These are phyloP conservation scores for Anaspis maculata DNA, from an alignment of 2,888 invertebrate genomes.

Conservation along the genomic window DNA sequence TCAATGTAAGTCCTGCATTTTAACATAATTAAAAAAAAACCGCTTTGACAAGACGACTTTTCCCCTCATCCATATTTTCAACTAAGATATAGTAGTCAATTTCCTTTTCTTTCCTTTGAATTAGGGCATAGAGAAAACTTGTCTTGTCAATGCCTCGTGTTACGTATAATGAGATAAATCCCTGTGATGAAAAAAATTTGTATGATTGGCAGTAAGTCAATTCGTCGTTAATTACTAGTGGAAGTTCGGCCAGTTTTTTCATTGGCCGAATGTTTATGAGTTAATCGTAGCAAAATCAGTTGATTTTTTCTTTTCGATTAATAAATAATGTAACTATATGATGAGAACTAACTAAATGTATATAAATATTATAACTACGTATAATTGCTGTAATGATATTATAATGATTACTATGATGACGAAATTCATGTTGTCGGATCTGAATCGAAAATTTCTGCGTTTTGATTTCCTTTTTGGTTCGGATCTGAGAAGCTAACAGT, in stretches of 20 bases:
- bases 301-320: slow-evolving; percentile 3
- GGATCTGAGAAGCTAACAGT: slow-evolving; percentile 18
- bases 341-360: slow-evolving; percentile 22
- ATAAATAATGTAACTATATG: too few relatives aligned
- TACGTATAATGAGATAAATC: slow-evolving; percentile 30
- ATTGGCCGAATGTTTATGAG: not conserved
- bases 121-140: too few relatives aligned
- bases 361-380: slow-evolving; percentile 20
- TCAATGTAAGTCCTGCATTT: too few relatives aligned
- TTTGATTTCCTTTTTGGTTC: too few relatives aligned
- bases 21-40: too few relatives aligned
- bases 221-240: slow-evolving; percentile 12
- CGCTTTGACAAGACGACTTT: too few relatives aligned
- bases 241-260: slow-evolving; percentile 3
- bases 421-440: slow-evolving; percentile 11
- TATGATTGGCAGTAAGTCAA: slow-evolving; percentile 19
- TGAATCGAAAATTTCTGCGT: slow-evolving; percentile 9
- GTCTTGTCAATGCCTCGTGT: too few relatives aligned
- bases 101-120: too few relatives aligned
- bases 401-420: not conserved
- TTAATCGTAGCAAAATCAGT: not conserved
- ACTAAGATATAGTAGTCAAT: too few relatives aligned
- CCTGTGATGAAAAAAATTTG: slow-evolving; percentile 32
- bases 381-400: slow-evolving; percentile 22
- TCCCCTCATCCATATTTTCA: too few relatives aligned